phyloP scores from a whole-genome alignment of 2,113 vertebrate species.

The Genyomyrus donnyi region DNA sequence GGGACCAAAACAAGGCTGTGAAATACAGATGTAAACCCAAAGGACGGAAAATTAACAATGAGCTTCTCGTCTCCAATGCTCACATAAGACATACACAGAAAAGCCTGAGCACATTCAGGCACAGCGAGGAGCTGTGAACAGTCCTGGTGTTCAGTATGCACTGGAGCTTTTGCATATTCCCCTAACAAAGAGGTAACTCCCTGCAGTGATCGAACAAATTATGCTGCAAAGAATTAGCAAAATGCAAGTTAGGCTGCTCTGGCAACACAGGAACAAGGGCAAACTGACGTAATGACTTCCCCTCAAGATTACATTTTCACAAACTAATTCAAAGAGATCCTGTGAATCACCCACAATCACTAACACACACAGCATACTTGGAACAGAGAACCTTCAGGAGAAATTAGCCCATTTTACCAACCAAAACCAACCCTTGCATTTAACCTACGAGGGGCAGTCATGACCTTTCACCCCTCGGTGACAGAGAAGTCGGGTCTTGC shows the following conservation, averaged over 20 bases:
- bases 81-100: not conserved
- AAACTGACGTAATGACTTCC: not conserved
- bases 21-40: not conserved
- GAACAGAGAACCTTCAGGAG: not conserved
- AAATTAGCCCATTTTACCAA: not conserved
- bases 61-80: not conserved
- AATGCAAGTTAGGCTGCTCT: not conserved
- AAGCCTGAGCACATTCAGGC: not conserved
- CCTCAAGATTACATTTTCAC: not conserved
- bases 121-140: not conserved
- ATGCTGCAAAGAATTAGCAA: not conserved
- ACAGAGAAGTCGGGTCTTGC: not conserved
- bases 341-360: not conserved
- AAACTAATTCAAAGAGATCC: not conserved
- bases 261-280: not conserved
- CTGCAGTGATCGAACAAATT: not conserved
- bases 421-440: not conserved
- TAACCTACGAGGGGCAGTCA: not conserved
- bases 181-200: constrained; percentile 10
- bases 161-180: constrained; percentile 25
- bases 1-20: not conserved
- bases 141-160: not conserved
- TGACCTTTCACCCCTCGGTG: not conserved
- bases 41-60: not conserved
- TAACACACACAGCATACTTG: not conserved